Evolutionary conservation across 2,888 invertebrate species (phyloP).

Genomic region (Thereva unica): DNA sequence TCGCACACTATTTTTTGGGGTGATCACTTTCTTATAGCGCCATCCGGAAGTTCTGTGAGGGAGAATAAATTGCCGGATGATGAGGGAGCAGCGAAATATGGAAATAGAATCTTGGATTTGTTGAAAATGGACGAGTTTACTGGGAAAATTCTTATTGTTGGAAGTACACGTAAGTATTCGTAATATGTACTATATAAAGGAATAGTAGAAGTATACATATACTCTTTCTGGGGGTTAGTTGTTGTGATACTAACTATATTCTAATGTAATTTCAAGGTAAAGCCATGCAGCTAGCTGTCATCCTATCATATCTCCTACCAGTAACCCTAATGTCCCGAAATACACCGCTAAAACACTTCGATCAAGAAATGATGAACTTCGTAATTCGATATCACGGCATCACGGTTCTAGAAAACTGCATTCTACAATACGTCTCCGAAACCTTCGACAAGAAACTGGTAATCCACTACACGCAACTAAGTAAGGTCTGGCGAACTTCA

Average conservation of each 20-base stretch:
- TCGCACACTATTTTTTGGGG: neutral
- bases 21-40: constrained; percentile 24
- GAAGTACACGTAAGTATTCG: constrained; percentile 17
- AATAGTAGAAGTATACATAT: too few species aligned
- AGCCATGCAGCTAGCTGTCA: constrained; percentile 17
- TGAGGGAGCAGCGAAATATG: constrained; percentile 26
- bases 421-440: constrained; percentile 13
- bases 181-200: too few species aligned
- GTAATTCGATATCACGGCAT: constrained; percentile 9
- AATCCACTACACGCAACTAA: constrained; percentile 20
- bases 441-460: constrained; percentile 1
- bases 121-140: constrained; percentile 10
- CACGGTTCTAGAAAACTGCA: constrained; percentile 10
- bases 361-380: constrained; percentile 24
- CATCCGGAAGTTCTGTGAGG: neutral
- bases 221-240: too few species aligned
- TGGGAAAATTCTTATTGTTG: constrained; percentile 31
- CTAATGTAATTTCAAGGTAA: constrained; percentile 13
- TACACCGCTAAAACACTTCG: constrained; percentile 10
- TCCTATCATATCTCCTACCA: constrained; percentile 11
- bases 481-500: constrained; percentile 16
- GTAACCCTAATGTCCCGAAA: constrained; percentile 21
- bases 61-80: constrained; percentile 17
- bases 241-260: too few species aligned
- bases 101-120: constrained; percentile 29